Evolutionary conservation across 1,140 invertebrate genomes (phyloP), one percentile per base, ranked within the genome.

Genomic region (Brachionus calyciflorus): DNA sequence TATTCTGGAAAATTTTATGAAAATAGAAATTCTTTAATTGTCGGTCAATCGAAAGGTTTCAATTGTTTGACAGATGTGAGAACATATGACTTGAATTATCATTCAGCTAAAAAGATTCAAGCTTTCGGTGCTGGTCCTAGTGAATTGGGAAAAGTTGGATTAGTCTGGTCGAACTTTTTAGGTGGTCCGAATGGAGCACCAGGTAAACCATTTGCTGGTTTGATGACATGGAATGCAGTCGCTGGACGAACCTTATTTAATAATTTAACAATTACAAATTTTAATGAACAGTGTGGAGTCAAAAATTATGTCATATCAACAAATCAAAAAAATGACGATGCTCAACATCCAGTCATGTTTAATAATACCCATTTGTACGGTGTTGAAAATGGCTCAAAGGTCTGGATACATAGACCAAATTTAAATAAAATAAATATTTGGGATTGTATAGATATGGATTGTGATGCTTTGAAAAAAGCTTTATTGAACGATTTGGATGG

Each of bases 381-480:
- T 26, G 76, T 77, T 30, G 41, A 77, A 17, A 51, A 77, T 40
- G 19, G 24, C 1, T 77, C 65, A 24, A 49, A 40, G 26, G 19
- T 77, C 12, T 77, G 37, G 37, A 53, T 65, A 4, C 49, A 53
- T 48, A 28, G 76, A 17, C 76, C 76, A 3, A 77, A 77, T 51
- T 24, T 77, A 0, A 26, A 1, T 21, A 60, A 33, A 48, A 60
- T 77, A 12, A 77, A 77, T 48, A 51, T 51, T 12, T 63, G 41
- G 33, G 76, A 77, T 57, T 77, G 76, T 63, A 51, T 77, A 12
- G 83, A 84, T 68, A 85, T 85, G 83, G 82, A 82, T 48, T 85
- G 83, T 79, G 83, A 85, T 78, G 83, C 63, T 0, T 24, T 80
- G 26, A 82, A 83, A 69, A 85, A 85, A 69, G 65, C 60, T 7